Evolutionary conservation across 2,888 invertebrate genomes (phyloP), one percentile per base, ranked within the genome.

Genomic region (Agapetus fuscipes): DNA sequence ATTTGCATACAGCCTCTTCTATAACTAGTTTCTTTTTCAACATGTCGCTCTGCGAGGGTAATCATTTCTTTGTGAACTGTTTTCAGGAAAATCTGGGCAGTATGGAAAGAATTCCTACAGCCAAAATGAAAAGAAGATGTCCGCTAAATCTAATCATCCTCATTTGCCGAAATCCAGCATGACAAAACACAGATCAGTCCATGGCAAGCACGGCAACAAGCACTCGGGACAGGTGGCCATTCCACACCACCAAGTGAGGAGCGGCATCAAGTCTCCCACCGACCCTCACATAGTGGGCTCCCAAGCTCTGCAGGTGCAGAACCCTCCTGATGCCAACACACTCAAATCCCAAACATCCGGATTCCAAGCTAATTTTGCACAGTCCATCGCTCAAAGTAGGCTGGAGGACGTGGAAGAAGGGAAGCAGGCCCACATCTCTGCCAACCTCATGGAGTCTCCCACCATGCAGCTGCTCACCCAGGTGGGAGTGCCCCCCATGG

Each of bases 321-420:
- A 37, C 48, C 56, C 12, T 48, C 53, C 20, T 50, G 57, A 32
- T 60, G 61, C 43, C 62, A 63, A 50, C 61, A 57, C 32, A 54
- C 62, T 46, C 27, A 49, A 47, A 41, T 48, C 45, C 9, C 45
- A 46, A 25, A 45, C 44, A 15, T 43, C 48, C 2, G 41, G 39
- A 9, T 70, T 68, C 53, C 70, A 70, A 52, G 67, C 68, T 9
- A 66, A 59, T 45, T 70, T 68, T 49, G 66, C 68, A 32, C 66
- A 69, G 51, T 59, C 68, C 9, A 25, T 42, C 12, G 40, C 30
- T 65, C 60, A 46, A 49, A 60, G 46, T 64, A 64, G 25, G 61
- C 65, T 49, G 50, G 61, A 3, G 43, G 61, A 39, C 53, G 60
- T 9, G 27, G 15, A 13, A 12, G 48, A 48, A 16, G 26, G 63